A percentile compares a stretch with the other conserved stretches of the same genome.
Evolutionary conservation across 2,888 invertebrate species (phyloP).

Genomic region (Litoditis marina): DNA sequence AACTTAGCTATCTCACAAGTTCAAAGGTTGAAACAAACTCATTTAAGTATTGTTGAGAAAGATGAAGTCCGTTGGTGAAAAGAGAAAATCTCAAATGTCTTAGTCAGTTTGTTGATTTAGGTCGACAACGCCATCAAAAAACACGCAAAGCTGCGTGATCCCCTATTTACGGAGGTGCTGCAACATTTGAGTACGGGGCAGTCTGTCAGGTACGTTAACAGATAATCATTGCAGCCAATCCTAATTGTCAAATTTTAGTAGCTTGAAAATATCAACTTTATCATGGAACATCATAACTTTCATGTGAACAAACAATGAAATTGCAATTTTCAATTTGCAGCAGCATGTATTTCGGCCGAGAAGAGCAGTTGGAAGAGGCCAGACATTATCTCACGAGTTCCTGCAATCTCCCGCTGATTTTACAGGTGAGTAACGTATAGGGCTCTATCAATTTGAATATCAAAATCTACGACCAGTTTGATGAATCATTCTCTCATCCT

Average conservation of each 20-base stretch:
- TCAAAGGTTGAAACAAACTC: too few relatives aligned
- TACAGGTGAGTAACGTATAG: conserved; percentile 68
- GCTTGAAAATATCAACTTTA: background rate
- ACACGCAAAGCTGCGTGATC: conserved; percentile 49
- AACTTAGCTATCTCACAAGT: too few relatives aligned
- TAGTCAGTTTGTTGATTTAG: conserved; percentile 13
- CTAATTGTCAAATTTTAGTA: background rate
- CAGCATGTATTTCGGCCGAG: conserved; percentile 78
- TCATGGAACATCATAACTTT: background rate
- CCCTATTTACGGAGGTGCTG: conserved; percentile 37
- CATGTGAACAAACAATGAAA: background rate
- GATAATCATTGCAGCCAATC: background rate
- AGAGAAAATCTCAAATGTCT: too few relatives aligned
- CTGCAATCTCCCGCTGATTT: conserved; percentile 74
- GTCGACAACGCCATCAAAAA: conserved; percentile 54
- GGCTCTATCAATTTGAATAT: too few relatives aligned
- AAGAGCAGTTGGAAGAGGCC: conserved; percentile 78
- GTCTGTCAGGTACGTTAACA: conserved; percentile 19
- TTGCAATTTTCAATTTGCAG: conserved; percentile 11
- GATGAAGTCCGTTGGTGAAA: too few relatives aligned
- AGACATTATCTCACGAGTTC: conserved; percentile 77
- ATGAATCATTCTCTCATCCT: too few relatives aligned
- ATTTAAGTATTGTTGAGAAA: too few relatives aligned
- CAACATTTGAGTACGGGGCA: conserved; percentile 33
- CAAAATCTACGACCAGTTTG: too few relatives aligned